These are phyloP conservation scores for Oxytorus armatus DNA, from an alignment of 2,888 invertebrate genomes.

Conservation along the genomic window DNA sequence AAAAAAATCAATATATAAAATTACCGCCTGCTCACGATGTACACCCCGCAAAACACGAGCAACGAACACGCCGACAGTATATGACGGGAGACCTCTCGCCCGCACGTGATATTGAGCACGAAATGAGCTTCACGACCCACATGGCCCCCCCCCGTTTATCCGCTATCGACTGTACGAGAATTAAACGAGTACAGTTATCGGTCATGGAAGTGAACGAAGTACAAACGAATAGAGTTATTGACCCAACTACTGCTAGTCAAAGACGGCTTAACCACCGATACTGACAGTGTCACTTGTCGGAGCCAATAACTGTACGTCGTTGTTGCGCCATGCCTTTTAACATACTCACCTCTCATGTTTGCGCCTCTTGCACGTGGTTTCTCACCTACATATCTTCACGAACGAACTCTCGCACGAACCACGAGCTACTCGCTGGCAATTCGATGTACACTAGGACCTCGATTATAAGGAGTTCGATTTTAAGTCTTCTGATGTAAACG, in stretches of 20 bases:
- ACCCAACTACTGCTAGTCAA: neutral
- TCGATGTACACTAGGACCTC: neutral
- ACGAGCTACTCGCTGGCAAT: slow-evolving; percentile 21
- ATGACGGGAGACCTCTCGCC: slow-evolving; percentile 33
- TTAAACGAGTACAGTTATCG: slow-evolving; percentile 1
- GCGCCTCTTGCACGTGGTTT: neutral
- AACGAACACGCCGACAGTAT: slow-evolving; percentile 3
- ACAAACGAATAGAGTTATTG: slow-evolving; percentile 15
- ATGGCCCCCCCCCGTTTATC: slow-evolving; percentile 45
- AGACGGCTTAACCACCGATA: no score
- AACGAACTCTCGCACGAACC: slow-evolving; percentile 48
- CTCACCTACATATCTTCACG: slow-evolving; percentile 59
- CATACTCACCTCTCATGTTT: neutral
- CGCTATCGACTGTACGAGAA: slow-evolving; percentile 16
- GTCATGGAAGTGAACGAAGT: slow-evolving; percentile 1
- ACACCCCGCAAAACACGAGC: slow-evolving; percentile 20
- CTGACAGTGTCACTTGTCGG: slow-evolving; percentile 11
- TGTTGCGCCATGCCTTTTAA: no score
- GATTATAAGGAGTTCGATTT: no score
- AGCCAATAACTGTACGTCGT: slow-evolving; percentile 5
- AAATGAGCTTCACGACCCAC: slow-evolving; percentile 62
- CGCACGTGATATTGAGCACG: slow-evolving; percentile 60
- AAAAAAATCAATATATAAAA: slow-evolving; percentile 67
- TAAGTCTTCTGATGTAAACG: no score
- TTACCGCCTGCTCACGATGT: slow-evolving; percentile 41